Evolutionary conservation across 2,888 invertebrate species (phyloP), one percentile per base, ranked within the genome.

Genomic region (Yponomeuta sedellus): DNA sequence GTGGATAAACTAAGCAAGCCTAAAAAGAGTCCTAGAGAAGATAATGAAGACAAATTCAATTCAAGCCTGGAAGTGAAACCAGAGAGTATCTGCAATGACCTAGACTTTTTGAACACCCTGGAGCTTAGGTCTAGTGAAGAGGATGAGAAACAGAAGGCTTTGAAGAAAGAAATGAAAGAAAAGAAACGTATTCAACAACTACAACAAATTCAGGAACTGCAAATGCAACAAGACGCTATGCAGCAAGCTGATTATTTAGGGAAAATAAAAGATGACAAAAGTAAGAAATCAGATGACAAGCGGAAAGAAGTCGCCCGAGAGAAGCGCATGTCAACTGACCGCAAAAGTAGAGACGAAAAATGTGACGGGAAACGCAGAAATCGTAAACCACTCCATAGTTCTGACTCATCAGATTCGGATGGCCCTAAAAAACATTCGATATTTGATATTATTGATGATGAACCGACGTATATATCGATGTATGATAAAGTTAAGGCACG

Each of bases 401-500:
- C 94, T 19, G 94, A 94, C 65, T 93, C 91, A 69, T 94, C 94
- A 2, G 96, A 96, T 82, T 95, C 95, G 10, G 96, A 96, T 78
- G 96, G 95, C 81, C 95, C 95, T 64, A 97, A 96, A 82, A 96
- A 97, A 81, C 97, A 97, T 90, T 97, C 97, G 66, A 97, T 97
- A 77, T 97, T 97, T 82, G 97, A 97, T 79, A 97, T 97, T 67
- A 94, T 96, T 61, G 96, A 96, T 78, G 97, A 97, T 77, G 97
- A 95, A 68, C 97, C 97, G 0, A 94, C 96, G 11, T 98, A 97
- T 79, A 97, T 98, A 68, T 98, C 98, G 11, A 99, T 99, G 98
- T 99, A 99, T 82, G 98, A 98, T 81, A 98, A 98, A 87, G 97
- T 98, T 0, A 98, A 98, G 84, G 97, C 97, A 3, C 93, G 97